Evolutionary conservation across 1,140 invertebrate genomes (phyloP).

Genomic region (Bombus difficillimus): DNA sequence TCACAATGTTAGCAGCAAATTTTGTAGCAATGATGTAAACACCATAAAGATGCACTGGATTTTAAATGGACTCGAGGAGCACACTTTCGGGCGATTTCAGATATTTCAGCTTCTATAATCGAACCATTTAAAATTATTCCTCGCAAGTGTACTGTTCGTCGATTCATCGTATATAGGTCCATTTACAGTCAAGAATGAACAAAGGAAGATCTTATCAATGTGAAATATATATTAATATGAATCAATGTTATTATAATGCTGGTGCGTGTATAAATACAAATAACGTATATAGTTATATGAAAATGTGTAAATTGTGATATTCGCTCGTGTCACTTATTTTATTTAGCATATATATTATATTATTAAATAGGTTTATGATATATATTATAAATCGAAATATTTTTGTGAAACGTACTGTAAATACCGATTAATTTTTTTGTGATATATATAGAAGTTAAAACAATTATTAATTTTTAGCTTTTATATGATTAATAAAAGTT

Average conservation of each 20-base stretch:
- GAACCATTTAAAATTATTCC: slow-evolving; percentile 55
- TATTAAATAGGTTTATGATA: slow-evolving; percentile 19
- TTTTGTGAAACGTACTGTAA: slow-evolving; percentile 65
- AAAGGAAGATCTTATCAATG: slow-evolving; percentile 48
- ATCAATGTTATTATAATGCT: slow-evolving; percentile 53
- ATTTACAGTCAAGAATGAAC: slow-evolving; percentile 46
- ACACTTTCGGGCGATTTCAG: slow-evolving; percentile 61
- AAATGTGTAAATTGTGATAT: slow-evolving; percentile 60
- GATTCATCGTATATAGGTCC: slow-evolving; percentile 42
- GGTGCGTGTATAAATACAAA: slow-evolving; percentile 42
- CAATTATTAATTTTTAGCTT: neutral
- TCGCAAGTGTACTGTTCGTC: slow-evolving; percentile 48
- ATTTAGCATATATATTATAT: slow-evolving; percentile 28
- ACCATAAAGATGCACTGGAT: slow-evolving; percentile 66
- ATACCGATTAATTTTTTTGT: neutral
- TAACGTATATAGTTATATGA: slow-evolving; percentile 37
- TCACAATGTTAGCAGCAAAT: slow-evolving; percentile 49
- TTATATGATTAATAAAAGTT: neutral
- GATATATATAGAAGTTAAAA: neutral
- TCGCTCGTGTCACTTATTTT: slow-evolving; percentile 39
- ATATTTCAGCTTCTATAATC: slow-evolving; percentile 55
- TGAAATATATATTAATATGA: slow-evolving; percentile 51
- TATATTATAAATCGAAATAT: slow-evolving; percentile 49
- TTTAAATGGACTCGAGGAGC: slow-evolving; percentile 64
- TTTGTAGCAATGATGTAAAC: slow-evolving; percentile 61